Conservation (phyloP, 2,113 vertebrate species). For the Sterrhoptilus dennistouni region DNA sequence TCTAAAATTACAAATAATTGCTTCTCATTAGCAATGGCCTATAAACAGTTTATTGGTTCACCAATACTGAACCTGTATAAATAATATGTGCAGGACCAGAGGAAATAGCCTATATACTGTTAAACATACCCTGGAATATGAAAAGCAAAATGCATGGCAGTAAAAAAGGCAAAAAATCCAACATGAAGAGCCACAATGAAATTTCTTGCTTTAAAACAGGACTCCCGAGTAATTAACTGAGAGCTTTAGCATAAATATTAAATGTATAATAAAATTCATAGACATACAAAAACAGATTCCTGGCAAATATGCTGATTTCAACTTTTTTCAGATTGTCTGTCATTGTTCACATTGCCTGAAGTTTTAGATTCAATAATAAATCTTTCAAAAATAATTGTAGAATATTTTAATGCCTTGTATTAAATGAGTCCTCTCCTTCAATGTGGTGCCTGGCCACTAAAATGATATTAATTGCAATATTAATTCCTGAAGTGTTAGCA, state of each 20-base stretch:
- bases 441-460: neutral
- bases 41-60: constrained; percentile 59
- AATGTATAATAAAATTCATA: neutral
- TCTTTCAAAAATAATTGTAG: neutral
- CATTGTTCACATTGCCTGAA: neutral
- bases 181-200: neutral
- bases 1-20: constrained; percentile 48
- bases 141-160: neutral
- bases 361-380: neutral
- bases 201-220: neutral
- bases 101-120: neutral
- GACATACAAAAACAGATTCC: neutral
- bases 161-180: neutral
- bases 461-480: neutral
- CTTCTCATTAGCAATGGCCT: constrained; percentile 50
- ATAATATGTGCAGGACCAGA: neutral
- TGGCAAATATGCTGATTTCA: neutral
- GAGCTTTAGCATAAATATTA: neutral
- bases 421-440: neutral
- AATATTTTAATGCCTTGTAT: neutral
- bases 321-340: neutral
- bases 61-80: constrained; percentile 47
- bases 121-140: neutral
- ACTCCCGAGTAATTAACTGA: neutral
- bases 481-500: neutral